Conservation (phyloP, 2,888 invertebrate genomes). For the Drosophila fungiperda region DNA sequence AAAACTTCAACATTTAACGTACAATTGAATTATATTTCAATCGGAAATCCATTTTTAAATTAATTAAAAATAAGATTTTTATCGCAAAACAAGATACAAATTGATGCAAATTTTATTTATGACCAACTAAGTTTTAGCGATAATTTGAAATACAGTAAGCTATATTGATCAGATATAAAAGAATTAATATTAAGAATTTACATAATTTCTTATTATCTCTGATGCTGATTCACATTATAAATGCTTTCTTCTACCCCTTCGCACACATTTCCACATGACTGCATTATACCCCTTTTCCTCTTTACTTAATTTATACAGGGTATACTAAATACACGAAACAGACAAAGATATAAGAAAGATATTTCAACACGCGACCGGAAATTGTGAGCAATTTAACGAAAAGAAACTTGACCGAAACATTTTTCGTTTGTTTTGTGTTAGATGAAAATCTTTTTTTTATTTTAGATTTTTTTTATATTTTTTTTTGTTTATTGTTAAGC, state of each 20-base stretch:
- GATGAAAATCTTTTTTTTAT: conserved; percentile 32
- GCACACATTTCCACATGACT: background rate
- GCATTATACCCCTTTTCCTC: background rate
- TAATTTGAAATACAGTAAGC: fast-evolving
- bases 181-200: background rate
- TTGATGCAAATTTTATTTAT: fast-evolving
- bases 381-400: conserved; percentile 76
- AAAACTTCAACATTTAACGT: too few species aligned
- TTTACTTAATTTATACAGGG: background rate
- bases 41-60: too few species aligned
- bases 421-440: conserved; percentile 37
- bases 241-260: too few species aligned
- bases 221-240: background rate
- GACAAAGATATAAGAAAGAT: conserved; percentile 16
- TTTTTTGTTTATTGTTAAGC: conserved; percentile 7
- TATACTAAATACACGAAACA: conserved; percentile 10
- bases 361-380: conserved; percentile 82
- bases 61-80: too few species aligned
- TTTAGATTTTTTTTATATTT: conserved; percentile 28
- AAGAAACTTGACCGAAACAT: conserved; percentile 58
- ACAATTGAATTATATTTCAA: too few species aligned
- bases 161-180: background rate
- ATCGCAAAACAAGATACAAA: background rate
- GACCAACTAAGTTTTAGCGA: background rate
- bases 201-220: fast-evolving